Evolutionary conservation across 2,797 vertebrate genomes (phyloP).

Genomic region (Staurois parvus): DNA sequence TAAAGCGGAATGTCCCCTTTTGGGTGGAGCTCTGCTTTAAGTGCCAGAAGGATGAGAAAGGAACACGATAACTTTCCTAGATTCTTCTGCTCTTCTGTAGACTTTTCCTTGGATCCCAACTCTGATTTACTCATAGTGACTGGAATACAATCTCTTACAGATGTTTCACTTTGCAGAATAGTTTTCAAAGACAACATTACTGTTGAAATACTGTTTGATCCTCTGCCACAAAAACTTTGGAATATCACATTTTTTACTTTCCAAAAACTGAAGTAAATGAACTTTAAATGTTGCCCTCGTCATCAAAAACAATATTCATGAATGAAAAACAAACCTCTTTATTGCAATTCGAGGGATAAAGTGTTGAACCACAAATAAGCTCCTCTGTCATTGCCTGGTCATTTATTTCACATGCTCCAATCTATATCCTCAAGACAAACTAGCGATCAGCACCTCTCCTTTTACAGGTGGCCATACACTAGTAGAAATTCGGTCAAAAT

Average conservation of each 20-base stretch:
- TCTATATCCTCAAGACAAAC: too few species aligned
- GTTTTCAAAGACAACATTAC: conserved; percentile 31
- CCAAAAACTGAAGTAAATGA: neutral
- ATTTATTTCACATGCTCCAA: too few species aligned
- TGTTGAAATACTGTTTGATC: conserved; percentile 29
- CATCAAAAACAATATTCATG: neutral
- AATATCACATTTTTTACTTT: neutral
- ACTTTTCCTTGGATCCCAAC: conserved; percentile 66
- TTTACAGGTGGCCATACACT: too few species aligned
- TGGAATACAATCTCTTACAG: conserved; percentile 60
- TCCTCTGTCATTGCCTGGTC: too few species aligned
- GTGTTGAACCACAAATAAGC: too few species aligned
- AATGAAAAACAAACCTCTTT: neutral
- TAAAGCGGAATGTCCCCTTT: too few species aligned
- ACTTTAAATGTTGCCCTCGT: neutral
- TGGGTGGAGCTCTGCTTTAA: too few species aligned
- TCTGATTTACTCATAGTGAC: conserved; percentile 49
- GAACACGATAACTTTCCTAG: conserved; percentile 45
- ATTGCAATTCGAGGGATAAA: neutral
- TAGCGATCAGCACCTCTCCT: too few species aligned
- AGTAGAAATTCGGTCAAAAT: too few species aligned
- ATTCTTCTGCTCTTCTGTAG: conserved; percentile 55
- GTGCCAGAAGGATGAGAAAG: conserved; percentile 24
- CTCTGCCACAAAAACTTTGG: conserved; percentile 39
- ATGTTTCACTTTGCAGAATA: conserved; percentile 10